Evolutionary conservation across 2,113 vertebrate genomes (phyloP).

Genomic region (Cottus gobio): DNA sequence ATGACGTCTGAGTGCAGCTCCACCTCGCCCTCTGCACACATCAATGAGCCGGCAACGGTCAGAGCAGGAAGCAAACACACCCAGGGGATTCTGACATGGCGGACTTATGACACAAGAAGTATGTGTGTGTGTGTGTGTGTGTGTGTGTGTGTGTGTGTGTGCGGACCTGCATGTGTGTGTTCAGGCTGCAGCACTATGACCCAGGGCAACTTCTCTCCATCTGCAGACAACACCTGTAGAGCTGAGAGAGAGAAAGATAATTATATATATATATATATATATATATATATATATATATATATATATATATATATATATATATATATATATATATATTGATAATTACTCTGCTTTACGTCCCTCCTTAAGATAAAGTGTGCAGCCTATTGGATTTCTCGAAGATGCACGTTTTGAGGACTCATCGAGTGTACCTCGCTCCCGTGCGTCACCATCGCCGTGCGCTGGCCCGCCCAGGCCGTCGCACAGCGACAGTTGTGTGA

Average conservation of each 20-base stretch:
- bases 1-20: neutral
- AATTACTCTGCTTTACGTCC: no score
- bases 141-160: constrained; percentile 8
- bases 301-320: no score
- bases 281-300: no score
- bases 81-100: neutral
- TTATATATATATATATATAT: no score
- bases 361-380: neutral
- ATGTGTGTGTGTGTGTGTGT: neutral
- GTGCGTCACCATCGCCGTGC: constrained; percentile 43
- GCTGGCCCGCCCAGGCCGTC: constrained; percentile 43
- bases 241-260: constrained; percentile 47
- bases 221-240: constrained; percentile 66
- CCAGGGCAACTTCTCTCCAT: constrained; percentile 67
- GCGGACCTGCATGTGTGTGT: constrained; percentile 54
- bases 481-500: constrained; percentile 72
- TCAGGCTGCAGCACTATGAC: constrained; percentile 67
- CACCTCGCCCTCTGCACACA: constrained; percentile 8
- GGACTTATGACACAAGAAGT: neutral
- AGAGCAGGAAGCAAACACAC: neutral
- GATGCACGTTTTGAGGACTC: neutral
- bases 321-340: no score
- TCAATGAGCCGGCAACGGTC: no score
- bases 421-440: constrained; percentile 50
- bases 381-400: neutral